Evolutionary conservation across 2,113 vertebrate genomes (phyloP), one percentile per base, ranked within the genome.

Genomic region (Shinisaurus crocodilurus): DNA sequence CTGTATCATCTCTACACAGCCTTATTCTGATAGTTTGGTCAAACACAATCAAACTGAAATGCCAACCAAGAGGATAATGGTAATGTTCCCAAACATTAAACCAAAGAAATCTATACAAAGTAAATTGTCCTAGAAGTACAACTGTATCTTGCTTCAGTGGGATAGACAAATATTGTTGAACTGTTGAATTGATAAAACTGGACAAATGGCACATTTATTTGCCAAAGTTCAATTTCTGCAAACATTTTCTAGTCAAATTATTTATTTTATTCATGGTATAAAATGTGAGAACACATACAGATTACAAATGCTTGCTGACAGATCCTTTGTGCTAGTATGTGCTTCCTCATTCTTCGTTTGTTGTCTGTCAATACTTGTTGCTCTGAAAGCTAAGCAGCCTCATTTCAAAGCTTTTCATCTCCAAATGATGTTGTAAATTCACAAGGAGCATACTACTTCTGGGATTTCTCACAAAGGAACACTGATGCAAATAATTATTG

Each of bases 41-140:
- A 93, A 93, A 96, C 75, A 95, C 85, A 27, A 91, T 90, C 72
- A 91, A 93, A 95, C 70, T 96, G 91, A 96, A 97, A 97, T 95
- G 91, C 94, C 94, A 97, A 95, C 89, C 23, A 91, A 96, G 90
- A 88, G 63, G 77, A 87, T 91, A 75, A 89, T 32, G 91, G 9
- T 76, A 63, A 88, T 93, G 86, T 45, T 76, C 60, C 48, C 85
- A 15, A 45, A 90, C 82, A 93, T 72, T 93, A 94, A 70, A 91
- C 72, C 92, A 81, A 87, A 91, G 88, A 94, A 85, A 94, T 86
- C 85, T 86, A 92, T 81, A 84, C 2, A 27, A 92, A 8, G 4
- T 3, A 27, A 69, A 23, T 63, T 89, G 70, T 20, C 89, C 40
- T 84, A 84, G 54, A 40, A 43, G 54, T 27, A 69, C 63, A 92